These are phyloP conservation scores for Porites rus DNA, from an alignment of 92 coral and sea anemone genomes.

Conservation along the genomic window DNA sequence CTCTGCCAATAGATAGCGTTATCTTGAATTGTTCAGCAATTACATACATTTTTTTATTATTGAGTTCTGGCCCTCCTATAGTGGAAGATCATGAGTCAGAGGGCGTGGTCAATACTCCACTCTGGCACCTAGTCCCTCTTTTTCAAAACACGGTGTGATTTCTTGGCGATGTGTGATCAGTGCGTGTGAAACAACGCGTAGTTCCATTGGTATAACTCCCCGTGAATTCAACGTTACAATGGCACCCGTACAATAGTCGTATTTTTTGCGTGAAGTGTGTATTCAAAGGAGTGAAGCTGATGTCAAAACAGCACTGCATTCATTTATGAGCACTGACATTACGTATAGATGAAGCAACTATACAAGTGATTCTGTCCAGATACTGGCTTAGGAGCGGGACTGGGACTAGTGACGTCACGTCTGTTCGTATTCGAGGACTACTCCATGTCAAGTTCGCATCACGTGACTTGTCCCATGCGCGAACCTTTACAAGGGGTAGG, in stretches of 20 bases:
- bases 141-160: slow-evolving; percentile 13
- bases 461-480: slow-evolving; percentile 1
- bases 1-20: background rate
- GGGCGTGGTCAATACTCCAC: background rate
- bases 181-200: background rate
- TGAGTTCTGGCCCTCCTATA: background rate
- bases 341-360: background rate
- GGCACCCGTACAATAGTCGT: slow-evolving; percentile 1
- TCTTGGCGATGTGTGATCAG: background rate
- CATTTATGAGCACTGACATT: background rate
- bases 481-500: slow-evolving; percentile 16
- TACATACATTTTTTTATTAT: background rate
- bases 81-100: background rate
- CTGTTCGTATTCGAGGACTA: background rate
- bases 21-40: background rate
- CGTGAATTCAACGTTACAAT: background rate
- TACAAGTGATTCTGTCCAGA: background rate
- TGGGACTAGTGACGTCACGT: slow-evolving; percentile 1
- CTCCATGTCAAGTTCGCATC: background rate
- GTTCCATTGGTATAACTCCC: background rate
- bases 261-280: background rate
- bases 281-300: background rate
- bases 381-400: slow-evolving; percentile 4
- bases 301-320: background rate
- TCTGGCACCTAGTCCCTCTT: background rate